phyloP scores from a whole-genome alignment of 2,797 vertebrate genomes.

The Xyrichtys novacula region DNA sequence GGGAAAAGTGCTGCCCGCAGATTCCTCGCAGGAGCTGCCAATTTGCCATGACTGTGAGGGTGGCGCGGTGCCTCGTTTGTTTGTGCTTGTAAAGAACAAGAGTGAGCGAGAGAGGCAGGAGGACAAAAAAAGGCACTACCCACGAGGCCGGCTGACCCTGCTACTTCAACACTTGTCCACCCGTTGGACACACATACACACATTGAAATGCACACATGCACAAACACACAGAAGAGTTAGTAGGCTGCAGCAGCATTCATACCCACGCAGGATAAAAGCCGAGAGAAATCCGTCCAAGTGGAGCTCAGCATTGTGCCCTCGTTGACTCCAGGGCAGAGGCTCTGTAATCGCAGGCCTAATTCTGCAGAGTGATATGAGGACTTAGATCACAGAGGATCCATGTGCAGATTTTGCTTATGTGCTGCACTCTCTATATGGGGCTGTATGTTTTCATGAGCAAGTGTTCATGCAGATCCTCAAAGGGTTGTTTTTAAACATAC shows the following conservation, averaged over 20 bases:
- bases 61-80: conserved; percentile 47
- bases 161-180: conserved; percentile 35
- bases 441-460: background rate
- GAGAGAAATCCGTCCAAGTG: conserved; percentile 54
- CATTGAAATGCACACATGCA: conserved; percentile 13
- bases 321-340: conserved; percentile 62
- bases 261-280: conserved; percentile 56
- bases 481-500: conserved; percentile 21
- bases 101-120: conserved; percentile 10
- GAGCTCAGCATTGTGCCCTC: conserved; percentile 57
- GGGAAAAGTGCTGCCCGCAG: conserved; percentile 23
- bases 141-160: conserved; percentile 48
- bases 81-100: conserved; percentile 44
- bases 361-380: conserved; percentile 73
- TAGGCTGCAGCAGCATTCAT: conserved; percentile 56
- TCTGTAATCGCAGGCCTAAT: conserved; percentile 67
- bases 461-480: background rate
- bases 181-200: conserved; percentile 25
- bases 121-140: conserved; percentile 39
- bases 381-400: conserved; percentile 38
- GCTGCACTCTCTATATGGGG: conserved; percentile 15
- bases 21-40: conserved; percentile 48
- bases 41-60: conserved; percentile 48
- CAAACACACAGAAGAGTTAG: conserved; percentile 33
- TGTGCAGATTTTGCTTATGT: conserved; percentile 12